A percentile compares a stretch with the other conserved stretches of the same genome.
Evolutionary conservation across 2,113 vertebrate species (phyloP).

Genomic region (Heptranchias perlo): DNA sequence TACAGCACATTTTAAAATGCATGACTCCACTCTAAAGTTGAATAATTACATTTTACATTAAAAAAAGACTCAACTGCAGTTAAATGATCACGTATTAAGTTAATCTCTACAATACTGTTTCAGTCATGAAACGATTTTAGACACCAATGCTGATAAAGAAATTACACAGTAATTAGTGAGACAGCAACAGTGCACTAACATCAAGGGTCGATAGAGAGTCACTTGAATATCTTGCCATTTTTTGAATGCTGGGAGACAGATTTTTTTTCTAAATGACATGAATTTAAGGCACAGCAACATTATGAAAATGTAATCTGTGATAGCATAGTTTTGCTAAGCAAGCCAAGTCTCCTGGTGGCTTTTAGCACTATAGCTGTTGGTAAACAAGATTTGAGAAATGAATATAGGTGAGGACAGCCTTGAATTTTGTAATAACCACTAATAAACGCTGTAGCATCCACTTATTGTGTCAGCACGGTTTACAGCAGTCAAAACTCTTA

Average conservation of each 20-base stretch:
- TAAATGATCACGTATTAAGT: conserved; percentile 12
- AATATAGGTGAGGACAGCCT: not conserved
- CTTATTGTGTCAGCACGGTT: not conserved
- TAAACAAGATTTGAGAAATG: not conserved
- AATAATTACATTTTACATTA: not conserved
- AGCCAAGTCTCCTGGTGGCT: not conserved
- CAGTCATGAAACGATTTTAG: not conserved
- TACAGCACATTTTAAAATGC: not conserved
- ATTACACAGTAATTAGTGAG: conserved; percentile 55
- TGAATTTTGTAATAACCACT: not conserved
- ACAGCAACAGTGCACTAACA: conserved; percentile 38
- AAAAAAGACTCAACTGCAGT: not conserved
- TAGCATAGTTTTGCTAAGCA: not conserved
- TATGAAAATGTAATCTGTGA: not conserved
- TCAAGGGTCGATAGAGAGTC: not conserved
- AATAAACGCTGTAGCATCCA: not conserved
- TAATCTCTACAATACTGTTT: conserved; percentile 7
- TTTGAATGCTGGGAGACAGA: not conserved
- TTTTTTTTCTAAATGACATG: not conserved
- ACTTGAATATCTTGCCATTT: not conserved
- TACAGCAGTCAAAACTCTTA: not conserved
- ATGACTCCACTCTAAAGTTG: not conserved
- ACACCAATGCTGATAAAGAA: conserved; percentile 39
- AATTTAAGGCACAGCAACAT: not conserved
- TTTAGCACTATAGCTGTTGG: not conserved